Evolutionary conservation across 2,888 invertebrate species (phyloP), one percentile per base, ranked within the genome.

Genomic region (Brachyopa scutellaris): DNA sequence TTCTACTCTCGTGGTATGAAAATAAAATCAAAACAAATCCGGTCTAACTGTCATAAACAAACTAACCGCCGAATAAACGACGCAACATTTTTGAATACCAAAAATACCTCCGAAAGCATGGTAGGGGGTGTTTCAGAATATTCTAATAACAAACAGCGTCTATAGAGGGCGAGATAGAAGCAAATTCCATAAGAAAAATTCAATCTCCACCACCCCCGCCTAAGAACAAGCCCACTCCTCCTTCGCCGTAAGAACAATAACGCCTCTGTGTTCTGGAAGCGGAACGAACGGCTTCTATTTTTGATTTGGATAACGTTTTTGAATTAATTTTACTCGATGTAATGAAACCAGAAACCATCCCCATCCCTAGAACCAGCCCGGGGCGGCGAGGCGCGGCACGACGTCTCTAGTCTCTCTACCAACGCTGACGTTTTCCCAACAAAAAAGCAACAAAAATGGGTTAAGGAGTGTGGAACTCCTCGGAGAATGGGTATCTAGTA

Each of bases 21-120:
- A 64, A 61, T 42, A 69, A 42, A 62, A 61, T 47, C 59, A 74
- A 69, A 55, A 62, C 11, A 69, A 74, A 64, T 62, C 62, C 76
- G 9, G 64, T 51, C 64, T 38, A 11, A 38, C 51, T 80, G 80
- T 80, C 76, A 76, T 59, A 80, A 80, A 40, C 80, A 80, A 76
- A 64, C 64, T 59, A 62, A 59, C 62, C 49, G 36, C 42, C 51
- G 73, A 55, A n/a, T 55, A 13, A 72, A 53, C 42, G 72, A 36
- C 13, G 26, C 47, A 51, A 26, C 5, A 53, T 53, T 51, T 70
- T 61, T 36, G 61, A 61, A 70, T 61, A 59, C 40, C 13, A 61
- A 59, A 61, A 21, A n/a, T 13, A 47, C 23, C 36, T 33, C 40
- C n/a, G n/a, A n/a, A n/a, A n/a, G n/a, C n/a, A n/a, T n/a, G n/a